phyloP scores from a whole-genome alignment of 2,888 invertebrate genomes.

The Nycteola revayana region DNA sequence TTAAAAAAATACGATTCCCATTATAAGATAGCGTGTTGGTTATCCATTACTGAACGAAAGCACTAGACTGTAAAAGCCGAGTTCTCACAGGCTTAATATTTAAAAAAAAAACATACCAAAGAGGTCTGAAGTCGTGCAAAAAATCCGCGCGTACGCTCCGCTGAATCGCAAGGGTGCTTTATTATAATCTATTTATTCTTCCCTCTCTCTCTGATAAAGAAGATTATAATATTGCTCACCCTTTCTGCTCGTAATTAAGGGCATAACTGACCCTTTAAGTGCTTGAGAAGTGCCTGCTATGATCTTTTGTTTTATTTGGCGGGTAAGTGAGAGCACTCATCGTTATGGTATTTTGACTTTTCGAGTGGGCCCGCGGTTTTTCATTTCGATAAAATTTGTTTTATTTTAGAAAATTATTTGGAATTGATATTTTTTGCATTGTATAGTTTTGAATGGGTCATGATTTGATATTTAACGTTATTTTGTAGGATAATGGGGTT shows the following conservation, averaged over 20 bases:
- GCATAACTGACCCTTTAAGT: conserved; percentile 66
- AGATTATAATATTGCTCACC: conserved; percentile 19
- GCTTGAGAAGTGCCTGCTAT: conserved; percentile 68
- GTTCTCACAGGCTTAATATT: conserved; percentile 53
- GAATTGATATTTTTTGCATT: too few species aligned
- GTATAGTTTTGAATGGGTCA: too few species aligned
- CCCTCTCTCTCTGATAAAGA: conserved; percentile 41
- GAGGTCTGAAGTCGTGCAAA: conserved; percentile 57
- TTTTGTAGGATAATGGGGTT: too few species aligned
- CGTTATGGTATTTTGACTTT: conserved; percentile 52
- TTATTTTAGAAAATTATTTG: too few species aligned
- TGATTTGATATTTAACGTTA: too few species aligned
- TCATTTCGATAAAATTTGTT: conserved; percentile 11
- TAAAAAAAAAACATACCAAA: conserved; percentile 36
- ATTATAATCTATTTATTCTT: conserved; percentile 54
- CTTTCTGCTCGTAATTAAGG: conserved; percentile 66
- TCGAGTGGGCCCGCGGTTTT: conserved; percentile 29
- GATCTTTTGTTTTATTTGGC: conserved; percentile 70
- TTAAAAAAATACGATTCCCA: conserved; percentile 19
- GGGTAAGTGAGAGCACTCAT: conserved; percentile 52
- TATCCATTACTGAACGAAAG: conserved; percentile 35
- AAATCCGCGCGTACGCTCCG: conserved; percentile 63
- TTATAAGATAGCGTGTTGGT: conserved; percentile 37
- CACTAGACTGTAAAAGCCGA: conserved; percentile 64
- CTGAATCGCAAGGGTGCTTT: conserved; percentile 62